These are phyloP conservation scores for Callosobruchus maculatus DNA, from an alignment of 2,888 invertebrate species.

Conservation along the genomic window DNA sequence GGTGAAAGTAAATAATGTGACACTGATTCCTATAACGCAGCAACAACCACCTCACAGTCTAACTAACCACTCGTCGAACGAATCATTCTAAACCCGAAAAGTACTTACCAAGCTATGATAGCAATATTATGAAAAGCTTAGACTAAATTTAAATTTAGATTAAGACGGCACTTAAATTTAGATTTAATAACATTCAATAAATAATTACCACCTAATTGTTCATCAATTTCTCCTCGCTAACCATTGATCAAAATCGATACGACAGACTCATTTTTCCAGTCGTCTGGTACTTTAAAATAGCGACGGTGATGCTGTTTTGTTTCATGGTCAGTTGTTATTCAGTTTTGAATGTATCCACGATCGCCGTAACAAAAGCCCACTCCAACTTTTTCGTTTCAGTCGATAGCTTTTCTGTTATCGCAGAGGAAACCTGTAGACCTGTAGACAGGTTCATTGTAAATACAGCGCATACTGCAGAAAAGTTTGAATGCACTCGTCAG, in stretches of 20 bases:
- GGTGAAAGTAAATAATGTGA: no score
- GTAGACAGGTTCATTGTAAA: not conserved
- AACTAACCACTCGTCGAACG: no score
- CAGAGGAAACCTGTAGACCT: not conserved
- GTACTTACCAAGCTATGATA: no score
- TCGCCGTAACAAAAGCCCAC: not conserved
- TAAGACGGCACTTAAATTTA: no score
- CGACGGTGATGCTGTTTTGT: not conserved
- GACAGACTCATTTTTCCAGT: not conserved
- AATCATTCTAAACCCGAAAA: no score
- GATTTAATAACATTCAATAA: no score
- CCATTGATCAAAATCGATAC: not conserved
- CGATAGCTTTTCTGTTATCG: not conserved
- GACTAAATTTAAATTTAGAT: no score
- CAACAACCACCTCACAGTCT: no score
- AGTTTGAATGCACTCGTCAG: not conserved
- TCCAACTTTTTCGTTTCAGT: not conserved
- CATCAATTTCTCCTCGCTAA: no score
- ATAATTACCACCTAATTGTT: no score
- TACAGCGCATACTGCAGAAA: not conserved
- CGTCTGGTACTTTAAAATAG: not conserved
- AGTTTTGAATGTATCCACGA: not conserved
- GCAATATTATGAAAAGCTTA: no score
- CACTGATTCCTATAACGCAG: no score
- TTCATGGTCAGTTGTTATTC: not conserved